These are phyloP conservation scores for Drosophila emarginata DNA, from an alignment of 2,888 invertebrate species.

Conservation along the genomic window DNA sequence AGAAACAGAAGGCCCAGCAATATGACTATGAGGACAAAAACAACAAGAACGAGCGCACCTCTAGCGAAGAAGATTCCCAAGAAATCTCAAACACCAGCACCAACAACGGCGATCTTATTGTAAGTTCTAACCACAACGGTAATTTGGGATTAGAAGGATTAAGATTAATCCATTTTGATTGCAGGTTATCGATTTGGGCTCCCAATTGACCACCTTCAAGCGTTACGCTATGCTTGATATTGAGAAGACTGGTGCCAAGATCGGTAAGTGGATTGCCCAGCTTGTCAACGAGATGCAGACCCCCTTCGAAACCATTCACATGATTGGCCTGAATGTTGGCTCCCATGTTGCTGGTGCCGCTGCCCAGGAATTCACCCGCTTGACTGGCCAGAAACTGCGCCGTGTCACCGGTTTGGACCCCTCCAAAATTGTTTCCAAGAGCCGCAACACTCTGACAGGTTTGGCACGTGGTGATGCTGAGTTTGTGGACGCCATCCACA, in stretches of 20 bases:
- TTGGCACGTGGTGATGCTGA: slow-evolving; percentile 81
- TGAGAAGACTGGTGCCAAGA: slow-evolving; percentile 61
- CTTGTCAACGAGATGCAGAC: slow-evolving; percentile 56
- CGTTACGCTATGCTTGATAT: slow-evolving; percentile 68
- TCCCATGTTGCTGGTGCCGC: slow-evolving; percentile 81
- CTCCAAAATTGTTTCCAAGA: slow-evolving; percentile 66
- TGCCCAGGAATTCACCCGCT: slow-evolving; percentile 72
- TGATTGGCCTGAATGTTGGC: slow-evolving; percentile 77
- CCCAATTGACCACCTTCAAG: slow-evolving; percentile 61
- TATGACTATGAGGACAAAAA: slow-evolving; percentile 39
- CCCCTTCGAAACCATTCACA: slow-evolving; percentile 74
- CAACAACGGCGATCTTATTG: slow-evolving; percentile 67
- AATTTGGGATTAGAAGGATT: background rate
- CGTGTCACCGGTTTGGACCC: slow-evolving; percentile 81
- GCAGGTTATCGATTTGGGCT: slow-evolving; percentile 76
- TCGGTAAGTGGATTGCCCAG: slow-evolving; percentile 73
- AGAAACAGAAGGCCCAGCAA: slow-evolving; percentile 20
- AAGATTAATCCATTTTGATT: background rate
- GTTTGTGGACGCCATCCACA: slow-evolving; percentile 80
- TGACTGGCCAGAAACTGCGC: slow-evolving; percentile 76
- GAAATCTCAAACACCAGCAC: slow-evolving; percentile 48
- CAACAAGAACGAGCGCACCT: slow-evolving; percentile 41
- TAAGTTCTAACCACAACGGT: slow-evolving; percentile 2
- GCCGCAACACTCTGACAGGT: slow-evolving; percentile 61
- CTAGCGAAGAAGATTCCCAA: slow-evolving; percentile 70